Evolutionary conservation across 2,797 vertebrate genomes (phyloP).

Genomic region (Perodicticus potto): DNA sequence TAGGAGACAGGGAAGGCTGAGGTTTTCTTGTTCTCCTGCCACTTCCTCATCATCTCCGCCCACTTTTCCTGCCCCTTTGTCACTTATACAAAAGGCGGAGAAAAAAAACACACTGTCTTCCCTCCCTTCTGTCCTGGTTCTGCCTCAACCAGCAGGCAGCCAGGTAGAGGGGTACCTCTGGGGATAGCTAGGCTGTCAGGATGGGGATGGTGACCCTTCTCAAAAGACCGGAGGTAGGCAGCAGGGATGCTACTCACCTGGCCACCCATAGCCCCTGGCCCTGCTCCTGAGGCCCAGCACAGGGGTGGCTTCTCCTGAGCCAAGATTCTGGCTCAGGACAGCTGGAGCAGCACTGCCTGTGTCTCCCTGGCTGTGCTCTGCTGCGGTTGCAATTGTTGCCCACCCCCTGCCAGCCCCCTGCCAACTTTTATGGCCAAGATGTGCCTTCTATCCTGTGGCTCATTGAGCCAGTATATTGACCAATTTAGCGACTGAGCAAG

Average conservation of each 20-base stretch:
- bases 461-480: neutral
- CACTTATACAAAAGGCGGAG: neutral
- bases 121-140: neutral
- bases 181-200: neutral
- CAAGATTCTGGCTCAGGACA: neutral
- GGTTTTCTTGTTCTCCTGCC: no score
- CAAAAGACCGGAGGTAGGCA: neutral
- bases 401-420: neutral
- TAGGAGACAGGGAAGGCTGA: neutral
- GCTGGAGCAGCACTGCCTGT: neutral
- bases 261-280: accelerated
- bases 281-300: neutral
- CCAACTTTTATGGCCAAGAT: no score
- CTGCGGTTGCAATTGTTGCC: neutral
- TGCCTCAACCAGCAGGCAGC: neutral
- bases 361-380: neutral
- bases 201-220: accelerated
- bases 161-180: neutral
- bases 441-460: neutral
- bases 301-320: neutral
- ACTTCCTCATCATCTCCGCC: neutral
- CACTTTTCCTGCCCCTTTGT: neutral
- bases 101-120: neutral
- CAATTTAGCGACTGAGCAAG: neutral
- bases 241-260: neutral